phyloP scores from a whole-genome alignment of 2,113 vertebrate genomes.

The Grammomys surdaster region DNA sequence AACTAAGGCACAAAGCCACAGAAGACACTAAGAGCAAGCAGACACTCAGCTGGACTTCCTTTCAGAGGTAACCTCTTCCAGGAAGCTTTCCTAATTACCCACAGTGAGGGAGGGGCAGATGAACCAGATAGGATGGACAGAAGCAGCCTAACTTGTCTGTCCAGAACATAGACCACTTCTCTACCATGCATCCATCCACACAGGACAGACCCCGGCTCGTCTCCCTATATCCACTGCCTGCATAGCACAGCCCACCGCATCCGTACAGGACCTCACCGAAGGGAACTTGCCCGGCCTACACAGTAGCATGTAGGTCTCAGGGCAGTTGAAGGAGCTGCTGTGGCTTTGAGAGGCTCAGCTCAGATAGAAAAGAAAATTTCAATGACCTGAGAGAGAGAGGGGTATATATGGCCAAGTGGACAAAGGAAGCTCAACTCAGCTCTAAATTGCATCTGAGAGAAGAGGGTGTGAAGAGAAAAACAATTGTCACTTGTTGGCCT shows the following conservation, averaged over 20 bases:
- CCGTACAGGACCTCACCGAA: neutral
- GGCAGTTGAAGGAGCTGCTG: fast-evolving
- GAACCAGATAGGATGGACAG: neutral
- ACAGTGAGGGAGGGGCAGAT: neutral
- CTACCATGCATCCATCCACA: fast-evolving
- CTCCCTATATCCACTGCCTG: neutral
- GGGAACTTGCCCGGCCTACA: neutral
- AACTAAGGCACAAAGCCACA: neutral
- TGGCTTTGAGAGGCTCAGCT: neutral
- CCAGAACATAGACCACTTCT: neutral
- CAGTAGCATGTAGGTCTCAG: neutral
- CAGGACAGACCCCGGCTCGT: neutral
- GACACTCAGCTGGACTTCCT: neutral
- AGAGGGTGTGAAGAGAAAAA: neutral
- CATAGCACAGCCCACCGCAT: neutral
- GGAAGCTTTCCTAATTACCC: conserved; percentile 9
- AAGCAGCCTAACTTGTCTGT: neutral
- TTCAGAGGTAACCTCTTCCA: neutral
- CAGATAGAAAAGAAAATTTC: neutral
- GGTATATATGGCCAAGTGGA: neutral
- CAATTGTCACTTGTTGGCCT: neutral
- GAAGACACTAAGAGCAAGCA: neutral
- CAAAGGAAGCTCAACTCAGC: neutral
- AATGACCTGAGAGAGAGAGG: too few relatives aligned
- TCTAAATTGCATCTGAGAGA: neutral